Evolutionary conservation across 2,113 vertebrate genomes (phyloP).

Genomic region (Alethe diademata): DNA sequence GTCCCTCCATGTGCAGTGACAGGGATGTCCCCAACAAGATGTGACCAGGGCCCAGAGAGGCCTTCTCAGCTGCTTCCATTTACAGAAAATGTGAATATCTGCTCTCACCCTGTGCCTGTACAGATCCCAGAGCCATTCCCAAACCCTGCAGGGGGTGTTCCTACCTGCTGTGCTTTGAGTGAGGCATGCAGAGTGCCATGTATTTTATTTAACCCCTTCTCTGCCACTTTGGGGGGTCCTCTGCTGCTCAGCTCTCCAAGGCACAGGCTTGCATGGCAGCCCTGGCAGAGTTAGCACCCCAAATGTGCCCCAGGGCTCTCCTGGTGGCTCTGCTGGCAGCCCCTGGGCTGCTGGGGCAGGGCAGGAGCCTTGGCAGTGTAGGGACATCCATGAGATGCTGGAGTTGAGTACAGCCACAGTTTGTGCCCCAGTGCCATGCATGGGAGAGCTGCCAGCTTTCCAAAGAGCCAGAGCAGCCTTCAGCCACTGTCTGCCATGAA

Average conservation of each 20-base stretch:
- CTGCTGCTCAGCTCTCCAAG: not conserved
- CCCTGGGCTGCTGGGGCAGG: not conserved
- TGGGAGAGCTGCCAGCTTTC: not conserved
- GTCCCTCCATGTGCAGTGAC: not conserved
- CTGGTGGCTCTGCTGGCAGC: not conserved
- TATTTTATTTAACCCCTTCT: not conserved
- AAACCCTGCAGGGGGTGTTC: rapidly evolving
- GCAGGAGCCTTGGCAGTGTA: not conserved
- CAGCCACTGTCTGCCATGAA: not conserved
- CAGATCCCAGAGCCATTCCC: not conserved
- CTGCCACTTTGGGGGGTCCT: rapidly evolving
- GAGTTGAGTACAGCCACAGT: not conserved
- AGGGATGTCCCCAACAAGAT: not conserved
- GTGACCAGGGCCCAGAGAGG: not conserved
- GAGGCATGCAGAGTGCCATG: rapidly evolving
- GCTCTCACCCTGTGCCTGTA: not conserved
- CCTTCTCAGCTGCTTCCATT: not conserved
- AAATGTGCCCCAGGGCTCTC: not conserved
- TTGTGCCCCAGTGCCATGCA: rapidly evolving
- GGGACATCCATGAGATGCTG: not conserved
- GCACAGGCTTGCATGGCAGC: not conserved
- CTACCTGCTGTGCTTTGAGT: not conserved
- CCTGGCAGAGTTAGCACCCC: not conserved
- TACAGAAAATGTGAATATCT: not conserved
- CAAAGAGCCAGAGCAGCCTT: not conserved